phyloP scores from a whole-genome alignment of 2,113 vertebrate species.

The Pituophis catenifer region DNA sequence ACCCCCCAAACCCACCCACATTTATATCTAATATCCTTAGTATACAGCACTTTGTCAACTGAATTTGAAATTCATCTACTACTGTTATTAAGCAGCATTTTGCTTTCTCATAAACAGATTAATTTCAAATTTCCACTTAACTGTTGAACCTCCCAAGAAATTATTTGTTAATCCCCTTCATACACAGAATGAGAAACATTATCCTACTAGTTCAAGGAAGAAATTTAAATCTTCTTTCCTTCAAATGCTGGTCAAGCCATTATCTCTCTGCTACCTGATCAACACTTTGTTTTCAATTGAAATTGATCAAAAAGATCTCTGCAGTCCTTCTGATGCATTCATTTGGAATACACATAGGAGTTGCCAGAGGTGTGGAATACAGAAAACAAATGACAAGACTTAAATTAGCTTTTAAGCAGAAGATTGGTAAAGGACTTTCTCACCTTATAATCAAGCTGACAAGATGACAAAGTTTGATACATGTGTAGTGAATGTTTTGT shows the following conservation, averaged over 20 bases:
- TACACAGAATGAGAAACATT: background rate
- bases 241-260: background rate
- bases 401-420: background rate
- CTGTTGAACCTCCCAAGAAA: background rate
- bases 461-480: background rate
- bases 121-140: conserved; percentile 1
- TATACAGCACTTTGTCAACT: background rate
- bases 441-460: background rate
- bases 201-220: background rate
- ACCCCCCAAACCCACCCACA: too few relatives aligned
- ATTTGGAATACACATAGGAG: background rate
- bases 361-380: background rate
- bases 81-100: background rate
- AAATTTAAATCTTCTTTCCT: background rate
- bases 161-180: background rate
- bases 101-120: background rate
- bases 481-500: background rate
- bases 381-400: background rate
- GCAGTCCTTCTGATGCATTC: background rate
- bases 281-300: background rate
- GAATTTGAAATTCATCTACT: conserved; percentile 7
- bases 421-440: background rate
- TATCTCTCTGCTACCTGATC: background rate
- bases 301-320: background rate
- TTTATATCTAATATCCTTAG: background rate